Evolutionary conservation across 2,888 invertebrate genomes (phyloP), one percentile per base, ranked within the genome.

Genomic region (Linnaemya vulpina): DNA sequence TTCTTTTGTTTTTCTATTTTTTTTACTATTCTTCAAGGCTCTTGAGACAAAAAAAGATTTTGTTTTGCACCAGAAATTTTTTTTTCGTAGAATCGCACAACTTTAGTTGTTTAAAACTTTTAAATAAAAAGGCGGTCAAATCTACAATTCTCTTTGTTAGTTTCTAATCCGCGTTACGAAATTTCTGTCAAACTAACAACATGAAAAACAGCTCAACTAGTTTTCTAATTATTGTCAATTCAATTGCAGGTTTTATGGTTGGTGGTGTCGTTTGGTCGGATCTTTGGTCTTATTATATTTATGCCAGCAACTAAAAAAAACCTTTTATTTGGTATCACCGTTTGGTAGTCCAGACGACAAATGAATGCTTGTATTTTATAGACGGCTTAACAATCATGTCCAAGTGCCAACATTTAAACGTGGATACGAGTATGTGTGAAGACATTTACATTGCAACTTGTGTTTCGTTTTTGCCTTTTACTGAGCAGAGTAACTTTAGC

Each of bases 311-410:
- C 46, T 55, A 53, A 49, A 70, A 70, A 74, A 68, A 63, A 49
- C 38, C 55, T 75, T 75, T 79, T 65, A 67, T 79, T 84, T 75
- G 70, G 79, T 75, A 75, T 79, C 79, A 84, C 79, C 84, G 35
- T 30, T 60, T 77, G 79, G 71, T 75, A 75, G 58, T 51, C 68
- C 55, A 40, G 30, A 40, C 68, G 63, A 25, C 65, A 73, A 49
- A 55, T 53, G 65, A 73, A 77, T 8, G 75, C 22, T 74, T 74
- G 20, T 60, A 17, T 58, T 70, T 60, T 20, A 40, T 22, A 9
- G 58, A 22, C 43, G 17, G 7, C 38, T 8, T 15, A 30, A 49
- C 30, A 51, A 63, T 43, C 38, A 46, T 17, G 17, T n/a, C 30
- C 25, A 9, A 9, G 30, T 5, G 5, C 30, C 3, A 20, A 35